Evolutionary conservation across 2,888 invertebrate genomes (phyloP).

Genomic region (Parasteatoda lunata): DNA sequence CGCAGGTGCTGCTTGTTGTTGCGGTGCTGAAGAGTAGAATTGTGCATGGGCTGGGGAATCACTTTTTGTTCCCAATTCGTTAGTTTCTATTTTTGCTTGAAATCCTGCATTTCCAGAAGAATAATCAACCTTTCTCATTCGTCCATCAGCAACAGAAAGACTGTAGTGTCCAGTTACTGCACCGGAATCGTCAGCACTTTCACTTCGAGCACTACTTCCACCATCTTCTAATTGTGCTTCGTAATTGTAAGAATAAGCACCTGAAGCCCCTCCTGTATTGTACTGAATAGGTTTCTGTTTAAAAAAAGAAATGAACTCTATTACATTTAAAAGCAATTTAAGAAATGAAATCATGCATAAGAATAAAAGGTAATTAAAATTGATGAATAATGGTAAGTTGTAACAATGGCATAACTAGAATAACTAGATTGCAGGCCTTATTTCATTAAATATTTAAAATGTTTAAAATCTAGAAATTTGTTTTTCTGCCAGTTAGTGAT

Average conservation of each 20-base stretch:
- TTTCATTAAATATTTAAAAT: no score
- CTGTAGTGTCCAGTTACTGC: conserved; percentile 60
- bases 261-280: conserved; percentile 1
- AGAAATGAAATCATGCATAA: no score
- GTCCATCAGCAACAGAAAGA: conserved; percentile 46
- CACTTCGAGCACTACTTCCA: conserved; percentile 44
- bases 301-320: background rate
- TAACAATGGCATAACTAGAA: no score
- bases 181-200: conserved; percentile 55
- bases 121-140: conserved; percentile 70
- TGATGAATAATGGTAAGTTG: no score
- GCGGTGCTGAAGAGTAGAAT: conserved; percentile 52
- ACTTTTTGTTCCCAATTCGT: conserved; percentile 62
- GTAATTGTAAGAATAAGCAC: conserved; percentile 47
- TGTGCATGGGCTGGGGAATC: conserved; percentile 49
- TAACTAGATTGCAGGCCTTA: no score
- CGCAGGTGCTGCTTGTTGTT: conserved; percentile 20
- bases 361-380: no score
- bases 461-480: no score
- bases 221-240: conserved; percentile 53
- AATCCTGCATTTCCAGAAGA: conserved; percentile 53
- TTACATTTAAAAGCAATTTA: no score
- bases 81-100: conserved; percentile 55
- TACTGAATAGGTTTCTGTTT: conserved; percentile 44
- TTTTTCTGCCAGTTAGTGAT: no score